Evolutionary conservation across 2,113 vertebrate genomes (phyloP).

Genomic region (Misgurnus anguillicaudatus): DNA sequence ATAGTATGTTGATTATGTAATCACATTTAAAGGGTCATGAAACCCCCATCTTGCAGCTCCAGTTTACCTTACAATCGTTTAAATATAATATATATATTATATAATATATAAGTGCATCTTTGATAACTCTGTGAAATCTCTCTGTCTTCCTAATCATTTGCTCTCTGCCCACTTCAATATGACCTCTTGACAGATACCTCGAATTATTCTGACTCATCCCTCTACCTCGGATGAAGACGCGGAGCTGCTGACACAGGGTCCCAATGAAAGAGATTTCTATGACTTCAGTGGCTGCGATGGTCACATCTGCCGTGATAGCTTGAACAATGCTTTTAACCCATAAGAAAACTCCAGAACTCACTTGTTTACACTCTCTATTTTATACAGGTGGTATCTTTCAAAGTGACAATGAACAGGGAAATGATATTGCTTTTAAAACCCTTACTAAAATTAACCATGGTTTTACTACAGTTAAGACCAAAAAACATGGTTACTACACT

Average conservation of each 20-base stretch:
- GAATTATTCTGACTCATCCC: slow-evolving; percentile 83
- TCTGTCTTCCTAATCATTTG: neutral
- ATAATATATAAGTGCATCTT: too few species aligned
- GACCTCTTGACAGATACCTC: slow-evolving; percentile 75
- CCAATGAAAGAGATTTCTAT: slow-evolving; percentile 57
- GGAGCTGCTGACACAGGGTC: slow-evolving; percentile 71
- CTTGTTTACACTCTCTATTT: neutral
- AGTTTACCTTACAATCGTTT: too few species aligned
- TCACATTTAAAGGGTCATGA: too few species aligned
- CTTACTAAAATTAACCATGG: too few species aligned
- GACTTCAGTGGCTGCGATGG: slow-evolving; percentile 55
- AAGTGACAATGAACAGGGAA: neutral
- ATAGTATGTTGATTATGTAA: too few species aligned
- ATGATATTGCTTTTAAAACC: neutral
- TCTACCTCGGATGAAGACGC: slow-evolving; percentile 83
- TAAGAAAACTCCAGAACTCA: slow-evolving; percentile 52
- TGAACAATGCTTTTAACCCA: slow-evolving; percentile 72
- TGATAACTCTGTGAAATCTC: neutral
- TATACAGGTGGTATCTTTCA: neutral
- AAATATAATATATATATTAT: too few species aligned
- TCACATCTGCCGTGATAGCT: slow-evolving; percentile 60
- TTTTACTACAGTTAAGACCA: too few species aligned
- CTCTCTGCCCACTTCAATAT: slow-evolving; percentile 6
- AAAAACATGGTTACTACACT: too few species aligned
- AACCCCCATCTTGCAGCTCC: too few species aligned